A percentile compares a stretch with the other conserved stretches of the same genome.
Conservation (phyloP, 2,888 invertebrate species). For the Aphodius granarius region DNA sequence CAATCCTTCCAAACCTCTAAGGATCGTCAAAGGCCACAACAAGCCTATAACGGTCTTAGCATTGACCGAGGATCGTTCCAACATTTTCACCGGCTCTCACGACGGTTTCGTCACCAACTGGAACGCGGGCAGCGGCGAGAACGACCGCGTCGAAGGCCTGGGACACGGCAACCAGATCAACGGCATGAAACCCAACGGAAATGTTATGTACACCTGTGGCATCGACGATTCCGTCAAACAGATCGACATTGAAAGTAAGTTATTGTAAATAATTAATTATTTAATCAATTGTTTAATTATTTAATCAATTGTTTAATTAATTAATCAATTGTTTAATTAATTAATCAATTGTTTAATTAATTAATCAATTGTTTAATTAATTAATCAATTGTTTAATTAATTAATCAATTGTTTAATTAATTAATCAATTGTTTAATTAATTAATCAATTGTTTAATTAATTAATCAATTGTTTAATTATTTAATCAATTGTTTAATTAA, state of each 20-base stretch:
- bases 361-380: too few relatives aligned
- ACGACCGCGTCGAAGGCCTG: slow-evolving; percentile 76
- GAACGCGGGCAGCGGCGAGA: slow-evolving; percentile 81
- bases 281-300: too few relatives aligned
- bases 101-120: slow-evolving; percentile 88
- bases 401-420: too few relatives aligned
- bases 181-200: slow-evolving; percentile 75
- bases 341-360: too few relatives aligned
- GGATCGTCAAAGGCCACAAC: slow-evolving; percentile 93
- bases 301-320: too few relatives aligned
- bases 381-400: too few relatives aligned
- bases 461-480: too few relatives aligned
- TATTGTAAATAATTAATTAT: not conserved
- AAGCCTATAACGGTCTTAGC: slow-evolving; percentile 94
- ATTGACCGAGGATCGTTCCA: slow-evolving; percentile 70
- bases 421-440: too few relatives aligned
- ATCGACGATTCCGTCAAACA: slow-evolving; percentile 90
- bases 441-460: too few relatives aligned
- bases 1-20: slow-evolving; percentile 77
- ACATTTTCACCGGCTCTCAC: slow-evolving; percentile 90
- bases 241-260: slow-evolving; percentile 58
- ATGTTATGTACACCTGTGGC: slow-evolving; percentile 80
- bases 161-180: slow-evolving; percentile 97
- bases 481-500: too few relatives aligned
- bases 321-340: too few relatives aligned